Percentiles rank a stretch among this genome's conserved stretches.
phyloP scores from a whole-genome alignment of 2,797 vertebrate genomes.

The Rhynchonycteris naso region DNA sequence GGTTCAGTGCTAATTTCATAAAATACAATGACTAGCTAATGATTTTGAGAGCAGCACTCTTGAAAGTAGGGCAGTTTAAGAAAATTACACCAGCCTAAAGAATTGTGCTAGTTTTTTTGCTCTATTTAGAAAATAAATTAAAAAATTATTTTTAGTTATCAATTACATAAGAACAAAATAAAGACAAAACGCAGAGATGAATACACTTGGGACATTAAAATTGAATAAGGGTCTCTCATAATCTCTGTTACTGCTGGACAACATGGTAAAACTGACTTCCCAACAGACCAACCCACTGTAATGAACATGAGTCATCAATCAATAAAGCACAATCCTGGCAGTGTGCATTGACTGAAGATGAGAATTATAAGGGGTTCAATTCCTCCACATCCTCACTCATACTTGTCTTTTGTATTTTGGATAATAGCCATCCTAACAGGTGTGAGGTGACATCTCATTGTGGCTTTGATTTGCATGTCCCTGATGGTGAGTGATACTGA shows the following conservation, averaged over 20 bases:
- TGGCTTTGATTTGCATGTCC: background rate
- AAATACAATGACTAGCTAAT: slow-evolving; percentile 29
- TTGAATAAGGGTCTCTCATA: background rate
- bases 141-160: slow-evolving; percentile 10
- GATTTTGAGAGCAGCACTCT: background rate
- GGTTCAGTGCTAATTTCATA: slow-evolving; percentile 17
- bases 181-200: background rate
- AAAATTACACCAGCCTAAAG: slow-evolving; percentile 5
- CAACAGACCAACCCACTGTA: background rate
- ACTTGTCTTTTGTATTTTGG: background rate
- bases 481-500: background rate
- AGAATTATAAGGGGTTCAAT: background rate
- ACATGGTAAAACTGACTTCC: background rate
- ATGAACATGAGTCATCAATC: background rate
- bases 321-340: background rate
- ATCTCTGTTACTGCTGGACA: background rate
- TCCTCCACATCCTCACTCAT: background rate
- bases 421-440: background rate
- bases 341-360: background rate
- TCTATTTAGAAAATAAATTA: slow-evolving; percentile 29
- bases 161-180: background rate
- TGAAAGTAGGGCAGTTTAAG: slow-evolving; percentile 30
- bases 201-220: background rate
- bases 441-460: background rate
- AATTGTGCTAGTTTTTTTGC: background rate